Evolutionary conservation across 30 jellyfish, hydroid and myxozoan species (phyloP), one percentile per base, ranked within the genome.

Genomic region (Nemopilema nomurai): DNA sequence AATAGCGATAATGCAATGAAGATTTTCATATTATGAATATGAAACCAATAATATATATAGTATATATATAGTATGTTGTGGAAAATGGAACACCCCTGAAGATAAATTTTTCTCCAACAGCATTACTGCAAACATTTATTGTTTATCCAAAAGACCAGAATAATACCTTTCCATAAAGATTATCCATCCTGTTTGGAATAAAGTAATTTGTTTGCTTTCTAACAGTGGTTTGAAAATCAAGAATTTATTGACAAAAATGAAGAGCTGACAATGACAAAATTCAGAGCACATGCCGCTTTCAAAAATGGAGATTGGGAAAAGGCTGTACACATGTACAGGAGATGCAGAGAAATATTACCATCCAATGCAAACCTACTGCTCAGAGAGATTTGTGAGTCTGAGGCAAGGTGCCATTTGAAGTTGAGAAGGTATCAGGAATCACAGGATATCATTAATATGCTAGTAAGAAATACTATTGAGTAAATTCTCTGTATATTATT

Each of bases 351-450:
- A 18, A 69, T 83, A 0, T 62, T 83, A 32, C 92, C 92, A 6
- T 8, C 81, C 28, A 83, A 83, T 71, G 92, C 92, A 1, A 83
- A 83, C 71, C 28, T 71, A 29, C 67, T 83, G 71, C 26, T 51
- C 65, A 51, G 86, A 22, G 92, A 83, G 64, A 73, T 83, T 16
- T 66, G 67, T 13, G 92, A 83, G 52, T 76, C 86, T 13, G 26
- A 71, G 49, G 81, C 73, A 3, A 70, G 86, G n/a, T 83, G 92
- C 30, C 80, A 70, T 8, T 24, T 83, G 19, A 76, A 83, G 18
- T 27, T 83, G 28, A 73, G 65, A 28, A 57, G 80, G 62, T 28
- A 21, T 8, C 6, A 62, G n/a, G 92, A 83, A 27, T 76, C 89
- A 19, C 80, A 79, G 23, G 21, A 28, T 22, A 32, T 25, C 31